Base-by-base conservation (phyloP, 2,888 invertebrate genomes). In the Caenorhabditis virilis region DNA sequence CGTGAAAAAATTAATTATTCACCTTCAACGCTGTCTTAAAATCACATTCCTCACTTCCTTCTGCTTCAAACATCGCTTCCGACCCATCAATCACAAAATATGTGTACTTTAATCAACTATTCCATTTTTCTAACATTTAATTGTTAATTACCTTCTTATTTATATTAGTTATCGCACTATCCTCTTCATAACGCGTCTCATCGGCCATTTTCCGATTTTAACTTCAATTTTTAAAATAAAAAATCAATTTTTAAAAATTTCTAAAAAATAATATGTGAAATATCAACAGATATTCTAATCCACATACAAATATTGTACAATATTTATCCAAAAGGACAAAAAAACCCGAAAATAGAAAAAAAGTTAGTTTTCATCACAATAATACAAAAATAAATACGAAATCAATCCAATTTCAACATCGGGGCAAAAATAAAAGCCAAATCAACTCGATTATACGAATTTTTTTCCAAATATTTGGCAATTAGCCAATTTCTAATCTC, bases 341-440 rank as follows among this genome's bases (percentile, higher is more conserved):
- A 42, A 25, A 42, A 26, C 43, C 4, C 2, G 16, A 45, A 45
- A 45, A 27, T 16, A 42, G 3, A 47, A 47, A 22, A 7, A 27
- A 15, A 16, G 2, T 27, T 3, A 30, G 13, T 18, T 18, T 30
- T 20, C 16, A 27, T 43, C 23, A 22, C 5, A 2, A 62, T 53
- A 25, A 18, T 56, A 63, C 62, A 56, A 52, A 49, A 35, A 55
- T 35, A 33, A 47, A 25, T 15, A 22, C 2, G 18, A 36, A 25
- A 46, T 50, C 30, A 57, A 11, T 43, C 5, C 27, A 68, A 59
- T 30, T 57, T 58, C 41, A 71, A 38, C 74, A 76, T 74, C 18
- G 76, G 74, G 6, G 72, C 76, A 38, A 76, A 76, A 2, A 76
- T 53, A 42, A 62, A 69, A 18, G 65, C 57, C n/a, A 76, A 62